Evolutionary conservation across 2,113 vertebrate genomes (phyloP).

Genomic region (Psittacara wagleri): DNA sequence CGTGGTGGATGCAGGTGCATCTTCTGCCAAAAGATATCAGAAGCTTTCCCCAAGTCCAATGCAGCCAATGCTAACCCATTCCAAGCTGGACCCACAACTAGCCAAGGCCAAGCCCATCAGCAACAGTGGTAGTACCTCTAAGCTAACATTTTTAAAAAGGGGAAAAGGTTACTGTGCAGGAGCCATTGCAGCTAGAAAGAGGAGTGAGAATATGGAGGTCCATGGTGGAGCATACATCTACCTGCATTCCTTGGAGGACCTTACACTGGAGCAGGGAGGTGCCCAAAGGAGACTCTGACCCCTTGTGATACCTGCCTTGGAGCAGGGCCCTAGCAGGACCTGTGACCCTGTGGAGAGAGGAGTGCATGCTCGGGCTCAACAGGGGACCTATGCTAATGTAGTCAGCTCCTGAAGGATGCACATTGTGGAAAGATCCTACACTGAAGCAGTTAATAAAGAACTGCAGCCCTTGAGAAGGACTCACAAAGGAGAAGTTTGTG

Average conservation of each 20-base stretch:
- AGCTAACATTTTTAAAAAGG: background rate
- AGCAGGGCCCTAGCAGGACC: background rate
- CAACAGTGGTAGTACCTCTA: background rate
- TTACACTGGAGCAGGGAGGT: background rate
- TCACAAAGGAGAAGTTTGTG: background rate
- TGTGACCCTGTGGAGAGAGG: background rate
- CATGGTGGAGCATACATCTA: background rate
- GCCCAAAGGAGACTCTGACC: background rate
- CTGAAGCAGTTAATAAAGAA: background rate
- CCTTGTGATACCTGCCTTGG: rapidly evolving
- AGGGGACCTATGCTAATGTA: rapidly evolving
- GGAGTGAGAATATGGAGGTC: background rate
- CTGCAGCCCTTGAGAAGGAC: no score
- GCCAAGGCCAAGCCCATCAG: background rate
- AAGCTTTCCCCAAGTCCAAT: background rate
- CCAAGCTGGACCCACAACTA: rapidly evolving
- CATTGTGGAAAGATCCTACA: rapidly evolving
- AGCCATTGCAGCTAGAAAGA: background rate
- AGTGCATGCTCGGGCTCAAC: rapidly evolving
- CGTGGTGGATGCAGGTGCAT: background rate
- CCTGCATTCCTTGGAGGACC: background rate
- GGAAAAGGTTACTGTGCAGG: background rate
- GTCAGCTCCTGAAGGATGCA: background rate
- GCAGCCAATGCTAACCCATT: rapidly evolving
- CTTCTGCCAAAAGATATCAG: background rate